Conservation (phyloP, 2,888 invertebrate genomes). For the Euproctis similis region DNA sequence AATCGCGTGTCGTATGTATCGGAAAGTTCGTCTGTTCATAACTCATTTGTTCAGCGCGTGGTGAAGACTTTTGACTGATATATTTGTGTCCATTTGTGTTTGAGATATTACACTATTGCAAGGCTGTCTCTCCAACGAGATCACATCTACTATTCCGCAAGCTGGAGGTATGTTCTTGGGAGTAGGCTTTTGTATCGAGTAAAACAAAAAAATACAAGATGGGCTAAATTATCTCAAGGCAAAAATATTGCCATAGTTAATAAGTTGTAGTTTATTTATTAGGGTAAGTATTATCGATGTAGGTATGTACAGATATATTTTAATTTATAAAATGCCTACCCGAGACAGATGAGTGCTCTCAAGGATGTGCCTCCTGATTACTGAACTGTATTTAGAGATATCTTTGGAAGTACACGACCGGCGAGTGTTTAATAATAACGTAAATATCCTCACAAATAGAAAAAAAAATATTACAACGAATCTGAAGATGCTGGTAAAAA, state of each 20-base stretch:
- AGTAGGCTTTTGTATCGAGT: slow-evolving; percentile 13
- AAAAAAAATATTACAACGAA: not conserved
- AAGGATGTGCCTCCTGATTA: slow-evolving; percentile 8
- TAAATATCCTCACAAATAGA: not conserved
- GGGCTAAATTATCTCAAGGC: too few relatives aligned
- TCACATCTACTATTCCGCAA: slow-evolving; percentile 9
- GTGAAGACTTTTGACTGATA: slow-evolving; percentile 10
- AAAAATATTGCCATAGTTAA: too few relatives aligned
- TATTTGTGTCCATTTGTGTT: slow-evolving; percentile 2
- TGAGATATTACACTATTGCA: slow-evolving; percentile 5
- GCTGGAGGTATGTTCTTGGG: slow-evolving; percentile 9
- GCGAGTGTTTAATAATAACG: slow-evolving; percentile 3
- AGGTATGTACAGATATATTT: too few relatives aligned
- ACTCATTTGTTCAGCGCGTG: slow-evolving; percentile 2
- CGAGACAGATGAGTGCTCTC: slow-evolving; percentile 10
- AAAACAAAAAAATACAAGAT: too few relatives aligned
- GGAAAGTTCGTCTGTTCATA: slow-evolving; percentile 8
- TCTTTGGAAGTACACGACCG: slow-evolving; percentile 2
- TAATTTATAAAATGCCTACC: slow-evolving; percentile 2
- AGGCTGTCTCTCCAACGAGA: slow-evolving; percentile 1
- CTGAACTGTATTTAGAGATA: slow-evolving; percentile 9
- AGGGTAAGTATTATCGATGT: too few relatives aligned
- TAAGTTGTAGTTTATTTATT: too few relatives aligned
- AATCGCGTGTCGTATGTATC: not conserved
- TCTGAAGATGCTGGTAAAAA: not conserved